Evolutionary conservation across 2,113 vertebrate species (phyloP).

Genomic region (Pantherophis guttatus): DNA sequence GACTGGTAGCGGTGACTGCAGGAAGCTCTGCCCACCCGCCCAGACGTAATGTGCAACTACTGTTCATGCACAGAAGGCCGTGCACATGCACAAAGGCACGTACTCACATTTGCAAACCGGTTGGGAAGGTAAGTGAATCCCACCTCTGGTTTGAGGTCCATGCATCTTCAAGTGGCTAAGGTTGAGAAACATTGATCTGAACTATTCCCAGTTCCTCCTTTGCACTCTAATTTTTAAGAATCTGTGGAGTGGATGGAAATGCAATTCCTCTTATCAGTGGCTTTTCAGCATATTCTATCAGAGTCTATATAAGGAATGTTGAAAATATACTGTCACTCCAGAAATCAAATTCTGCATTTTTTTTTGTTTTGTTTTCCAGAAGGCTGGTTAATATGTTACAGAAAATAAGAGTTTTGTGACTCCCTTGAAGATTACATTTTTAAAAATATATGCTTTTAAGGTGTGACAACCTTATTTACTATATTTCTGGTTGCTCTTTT

Average conservation of each 20-base stretch:
- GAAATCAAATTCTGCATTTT: not conserved
- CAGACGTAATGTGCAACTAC: no score
- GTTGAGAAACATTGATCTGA: not conserved
- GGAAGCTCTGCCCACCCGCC: no score
- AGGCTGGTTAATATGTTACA: not conserved
- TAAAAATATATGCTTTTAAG: not conserved
- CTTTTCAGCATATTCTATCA: not conserved
- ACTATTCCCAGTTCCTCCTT: not conserved
- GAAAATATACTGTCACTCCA: not conserved
- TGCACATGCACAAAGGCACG: no score
- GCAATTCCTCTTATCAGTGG: not conserved
- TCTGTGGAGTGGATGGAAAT: not conserved
- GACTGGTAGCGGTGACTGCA: no score
- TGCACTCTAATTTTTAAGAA: not conserved
- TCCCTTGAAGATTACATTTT: not conserved
- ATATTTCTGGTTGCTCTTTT: not conserved
- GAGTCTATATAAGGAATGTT: not conserved
- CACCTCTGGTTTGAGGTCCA: no score
- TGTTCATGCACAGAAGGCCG: no score
- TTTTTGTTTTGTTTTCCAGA: not conserved
- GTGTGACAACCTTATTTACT: not conserved
- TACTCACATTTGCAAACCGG: no score
- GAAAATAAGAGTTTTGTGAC: not conserved
- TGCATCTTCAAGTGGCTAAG: no score
- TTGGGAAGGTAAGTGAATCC: no score